Conservation (phyloP, 2,888 invertebrate genomes). For the Gryllus longicercus region DNA sequence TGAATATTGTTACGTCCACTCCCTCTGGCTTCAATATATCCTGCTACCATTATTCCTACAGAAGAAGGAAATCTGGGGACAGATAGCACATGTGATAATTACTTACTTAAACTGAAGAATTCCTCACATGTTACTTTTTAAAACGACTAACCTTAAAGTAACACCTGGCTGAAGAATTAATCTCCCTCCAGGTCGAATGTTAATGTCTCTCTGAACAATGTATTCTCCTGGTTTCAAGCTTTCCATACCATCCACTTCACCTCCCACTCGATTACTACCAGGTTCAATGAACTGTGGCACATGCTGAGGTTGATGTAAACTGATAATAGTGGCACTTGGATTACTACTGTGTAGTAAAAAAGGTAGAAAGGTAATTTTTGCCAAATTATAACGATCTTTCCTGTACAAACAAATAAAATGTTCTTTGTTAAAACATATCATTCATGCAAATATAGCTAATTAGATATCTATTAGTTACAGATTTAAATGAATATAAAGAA, state of each 20-base stretch:
- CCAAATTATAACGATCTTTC: conserved; percentile 91
- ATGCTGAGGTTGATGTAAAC: conserved; percentile 70
- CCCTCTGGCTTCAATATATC: conserved; percentile 79
- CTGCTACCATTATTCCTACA: conserved; percentile 95
- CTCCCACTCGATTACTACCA: conserved; percentile 73
- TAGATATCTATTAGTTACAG: neutral
- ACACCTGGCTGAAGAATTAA: conserved; percentile 85
- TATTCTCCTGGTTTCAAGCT: conserved; percentile 80
- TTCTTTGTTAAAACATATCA: neutral
- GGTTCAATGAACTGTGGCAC: conserved; percentile 72
- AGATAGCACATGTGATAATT: neutral
- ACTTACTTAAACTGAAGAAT: neutral
- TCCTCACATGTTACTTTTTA: neutral
- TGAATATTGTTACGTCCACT: conserved; percentile 74
- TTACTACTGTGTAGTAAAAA: conserved; percentile 86
- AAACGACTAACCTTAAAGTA: conserved; percentile 55
- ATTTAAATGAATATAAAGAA: neutral
- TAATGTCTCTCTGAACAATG: conserved; percentile 89
- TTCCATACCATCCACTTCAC: conserved; percentile 90
- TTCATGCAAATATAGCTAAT: neutral
- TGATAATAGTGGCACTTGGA: conserved; percentile 73
- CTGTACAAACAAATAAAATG: conserved; percentile 46
- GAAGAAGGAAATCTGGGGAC: conserved; percentile 77
- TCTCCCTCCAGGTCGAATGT: conserved; percentile 87
- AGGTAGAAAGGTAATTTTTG: conserved; percentile 86